Evolutionary conservation across 1,140 invertebrate species (phyloP).

Genomic region (Lutraria rhynchaena): DNA sequence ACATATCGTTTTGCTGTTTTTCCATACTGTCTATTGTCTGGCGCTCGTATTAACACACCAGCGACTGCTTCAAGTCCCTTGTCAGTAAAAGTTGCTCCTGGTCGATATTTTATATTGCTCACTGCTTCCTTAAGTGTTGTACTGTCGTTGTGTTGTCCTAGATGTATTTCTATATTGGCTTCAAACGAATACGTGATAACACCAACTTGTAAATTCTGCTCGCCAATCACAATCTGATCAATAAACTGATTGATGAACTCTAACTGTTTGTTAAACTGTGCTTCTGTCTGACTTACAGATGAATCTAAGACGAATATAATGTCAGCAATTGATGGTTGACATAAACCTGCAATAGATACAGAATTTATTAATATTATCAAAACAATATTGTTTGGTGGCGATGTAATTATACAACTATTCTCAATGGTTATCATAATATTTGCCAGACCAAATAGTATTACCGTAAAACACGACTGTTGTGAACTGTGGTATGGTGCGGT

Average conservation of each 20-base stretch:
- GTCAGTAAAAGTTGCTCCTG: constrained; percentile 9
- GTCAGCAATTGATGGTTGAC: constrained; percentile 16
- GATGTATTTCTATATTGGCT: constrained; percentile 3
- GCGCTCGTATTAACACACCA: background rate
- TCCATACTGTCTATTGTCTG: background rate
- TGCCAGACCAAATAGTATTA: no score
- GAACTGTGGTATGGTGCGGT: no score
- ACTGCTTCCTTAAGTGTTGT: constrained; percentile 20
- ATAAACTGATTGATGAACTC: constrained; percentile 33
- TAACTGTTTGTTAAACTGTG: constrained; percentile 30
- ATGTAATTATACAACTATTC: no score
- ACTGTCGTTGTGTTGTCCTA: constrained; percentile 13
- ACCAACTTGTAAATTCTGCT: constrained; percentile 2
- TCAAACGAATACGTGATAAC: constrained; percentile 30
- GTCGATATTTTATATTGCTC: constrained; percentile 20
- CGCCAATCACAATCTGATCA: constrained; percentile 19
- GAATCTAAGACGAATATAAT: constrained; percentile 35
- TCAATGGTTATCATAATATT: no score
- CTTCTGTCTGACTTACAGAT: constrained; percentile 27
- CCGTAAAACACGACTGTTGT: no score
- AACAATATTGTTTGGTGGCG: no score
- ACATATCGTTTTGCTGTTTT: constrained; percentile 8
- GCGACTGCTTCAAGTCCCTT: background rate
- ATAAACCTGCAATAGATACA: constrained; percentile 7
- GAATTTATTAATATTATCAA: background rate